These are phyloP conservation scores for Coracias cyanogaster DNA, from an alignment of 2,797 vertebrate species.

Conservation along the genomic window DNA sequence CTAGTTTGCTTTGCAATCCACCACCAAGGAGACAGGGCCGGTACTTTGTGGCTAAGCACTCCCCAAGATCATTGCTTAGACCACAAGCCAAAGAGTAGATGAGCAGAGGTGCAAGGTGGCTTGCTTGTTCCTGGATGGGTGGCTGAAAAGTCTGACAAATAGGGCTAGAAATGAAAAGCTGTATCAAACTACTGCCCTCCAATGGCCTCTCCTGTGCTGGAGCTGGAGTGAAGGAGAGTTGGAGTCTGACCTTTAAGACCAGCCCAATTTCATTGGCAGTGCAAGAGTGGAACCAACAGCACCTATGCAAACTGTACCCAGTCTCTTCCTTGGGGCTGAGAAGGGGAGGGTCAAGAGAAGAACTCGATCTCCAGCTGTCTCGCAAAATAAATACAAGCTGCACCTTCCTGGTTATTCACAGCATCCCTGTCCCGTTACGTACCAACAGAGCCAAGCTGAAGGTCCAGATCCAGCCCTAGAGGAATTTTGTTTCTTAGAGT, in stretches of 20 bases:
- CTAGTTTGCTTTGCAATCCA: neutral
- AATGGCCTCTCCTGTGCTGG: neutral
- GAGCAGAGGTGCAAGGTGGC: neutral
- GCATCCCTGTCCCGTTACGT: neutral
- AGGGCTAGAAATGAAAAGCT: neutral
- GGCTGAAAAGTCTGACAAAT: neutral
- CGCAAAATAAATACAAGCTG: neutral
- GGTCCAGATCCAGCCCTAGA: neutral
- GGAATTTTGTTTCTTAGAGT: neutral
- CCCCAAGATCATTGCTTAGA: rapidly evolving
- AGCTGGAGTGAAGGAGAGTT: neutral
- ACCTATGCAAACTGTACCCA: neutral
- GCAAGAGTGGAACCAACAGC: neutral
- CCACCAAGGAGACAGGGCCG: neutral
- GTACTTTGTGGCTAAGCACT: rapidly evolving
- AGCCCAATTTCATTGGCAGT: rapidly evolving
- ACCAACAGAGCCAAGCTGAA: rapidly evolving
- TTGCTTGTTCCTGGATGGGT: neutral
- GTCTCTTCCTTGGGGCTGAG: neutral
- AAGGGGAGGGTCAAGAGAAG: neutral
- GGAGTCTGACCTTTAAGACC: neutral
- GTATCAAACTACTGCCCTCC: neutral
- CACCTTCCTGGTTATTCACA: neutral
- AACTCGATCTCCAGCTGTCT: neutral
- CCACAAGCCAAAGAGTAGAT: rapidly evolving